phyloP scores from a whole-genome alignment of 2,888 invertebrate genomes.

The Tillus elongatus region DNA sequence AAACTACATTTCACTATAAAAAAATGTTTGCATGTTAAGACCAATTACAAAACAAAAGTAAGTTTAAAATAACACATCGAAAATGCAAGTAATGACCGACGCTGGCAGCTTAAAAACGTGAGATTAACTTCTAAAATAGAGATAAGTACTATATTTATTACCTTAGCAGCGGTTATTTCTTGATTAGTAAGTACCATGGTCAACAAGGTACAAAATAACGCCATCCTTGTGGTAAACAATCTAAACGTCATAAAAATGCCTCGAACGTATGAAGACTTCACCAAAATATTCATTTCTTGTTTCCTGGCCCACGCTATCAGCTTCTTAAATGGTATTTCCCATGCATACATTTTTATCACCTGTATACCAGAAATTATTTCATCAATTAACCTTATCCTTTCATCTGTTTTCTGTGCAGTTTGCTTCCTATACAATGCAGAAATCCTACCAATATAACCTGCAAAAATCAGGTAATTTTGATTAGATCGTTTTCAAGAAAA shows the following conservation, averaged over 20 bases:
- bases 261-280: constrained; percentile 50
- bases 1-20: no score
- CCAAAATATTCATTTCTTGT: constrained; percentile 46
- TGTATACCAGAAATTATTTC: constrained; percentile 87
- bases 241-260: constrained; percentile 60
- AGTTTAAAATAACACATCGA: no score
- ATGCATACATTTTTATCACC: constrained; percentile 64
- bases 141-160: no score
- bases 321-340: constrained; percentile 59
- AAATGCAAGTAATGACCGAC: no score
- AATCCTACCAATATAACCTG: constrained; percentile 52
- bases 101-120: constrained; percentile 7
- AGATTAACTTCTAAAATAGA: no score
- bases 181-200: constrained; percentile 56
- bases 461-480: constrained; percentile 17
- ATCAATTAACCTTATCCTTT: constrained; percentile 81
- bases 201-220: constrained; percentile 49
- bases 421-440: constrained; percentile 55
- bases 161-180: constrained; percentile 57
- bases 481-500: no score
- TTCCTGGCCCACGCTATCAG: constrained; percentile 47
- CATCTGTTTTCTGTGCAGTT: constrained; percentile 76
- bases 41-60: constrained; percentile 1
- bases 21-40: no score
- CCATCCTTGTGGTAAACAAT: constrained; percentile 50